Evolutionary conservation across 2,888 invertebrate genomes (phyloP).

Genomic region (Cryptocheilus praepositus): DNA sequence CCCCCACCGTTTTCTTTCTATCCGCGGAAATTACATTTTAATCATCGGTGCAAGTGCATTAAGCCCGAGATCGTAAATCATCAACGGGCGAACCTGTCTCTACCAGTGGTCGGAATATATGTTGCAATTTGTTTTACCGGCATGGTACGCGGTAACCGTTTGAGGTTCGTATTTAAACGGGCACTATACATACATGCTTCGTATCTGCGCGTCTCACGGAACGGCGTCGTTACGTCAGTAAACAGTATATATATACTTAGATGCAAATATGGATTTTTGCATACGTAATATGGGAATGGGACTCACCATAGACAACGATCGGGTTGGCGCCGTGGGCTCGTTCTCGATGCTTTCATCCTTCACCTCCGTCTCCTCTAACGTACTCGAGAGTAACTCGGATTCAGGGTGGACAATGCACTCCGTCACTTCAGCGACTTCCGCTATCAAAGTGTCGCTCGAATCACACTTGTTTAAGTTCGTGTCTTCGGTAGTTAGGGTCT

Average conservation of each 20-base stretch:
- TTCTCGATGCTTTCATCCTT: conserved; percentile 25
- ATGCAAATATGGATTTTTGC: not conserved
- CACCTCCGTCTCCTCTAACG: conserved; percentile 14
- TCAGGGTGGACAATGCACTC: conserved; percentile 1
- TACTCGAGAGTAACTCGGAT: not conserved
- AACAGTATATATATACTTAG: not conserved
- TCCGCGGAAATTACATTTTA: conserved; percentile 51
- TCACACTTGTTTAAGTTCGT: conserved; percentile 66
- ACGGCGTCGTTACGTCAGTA: conserved; percentile 32
- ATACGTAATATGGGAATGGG: not conserved
- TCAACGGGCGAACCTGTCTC: conserved; percentile 16
- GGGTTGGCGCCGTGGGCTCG: conserved; percentile 15
- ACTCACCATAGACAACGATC: conserved; percentile 52
- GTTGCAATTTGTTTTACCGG: conserved; percentile 49
- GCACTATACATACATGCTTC: conserved; percentile 34
- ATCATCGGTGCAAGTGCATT: conserved; percentile 48
- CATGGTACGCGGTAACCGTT: conserved; percentile 38
- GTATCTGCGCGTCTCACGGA: conserved; percentile 3
- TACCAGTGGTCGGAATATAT: conserved; percentile 17
- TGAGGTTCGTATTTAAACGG: conserved; percentile 49
- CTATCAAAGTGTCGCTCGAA: conserved; percentile 68
- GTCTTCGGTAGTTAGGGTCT: conserved; percentile 49
- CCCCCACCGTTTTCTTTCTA: conserved; percentile 38
- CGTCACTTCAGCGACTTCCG: conserved; percentile 56
- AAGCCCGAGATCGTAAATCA: conserved; percentile 46